These are phyloP conservation scores for Pongo abelii DNA, from an alignment of 2,113 vertebrate species.

Conservation along the genomic window DNA sequence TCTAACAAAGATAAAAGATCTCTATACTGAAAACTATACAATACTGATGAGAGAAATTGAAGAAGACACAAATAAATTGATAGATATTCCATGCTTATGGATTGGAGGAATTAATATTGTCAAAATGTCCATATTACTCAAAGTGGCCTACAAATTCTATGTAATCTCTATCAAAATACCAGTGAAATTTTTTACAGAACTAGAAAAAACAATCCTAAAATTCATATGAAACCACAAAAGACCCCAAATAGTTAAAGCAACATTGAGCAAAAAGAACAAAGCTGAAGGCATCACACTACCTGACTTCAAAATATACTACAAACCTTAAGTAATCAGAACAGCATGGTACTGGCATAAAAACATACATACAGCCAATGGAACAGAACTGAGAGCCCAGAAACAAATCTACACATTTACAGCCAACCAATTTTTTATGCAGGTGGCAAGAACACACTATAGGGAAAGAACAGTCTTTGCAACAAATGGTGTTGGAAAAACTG, in stretches of 20 bases:
- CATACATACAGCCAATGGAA: background rate
- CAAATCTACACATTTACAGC: background rate
- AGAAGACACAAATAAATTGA: background rate
- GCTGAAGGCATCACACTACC: background rate
- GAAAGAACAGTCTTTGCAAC: background rate
- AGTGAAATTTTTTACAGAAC: background rate
- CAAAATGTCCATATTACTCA: background rate
- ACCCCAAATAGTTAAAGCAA: background rate
- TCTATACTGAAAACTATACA: background rate
- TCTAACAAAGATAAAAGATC: background rate
- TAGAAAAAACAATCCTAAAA: background rate
- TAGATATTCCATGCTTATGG: background rate
- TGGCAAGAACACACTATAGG: background rate
- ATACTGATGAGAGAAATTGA: background rate
- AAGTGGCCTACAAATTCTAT: background rate
- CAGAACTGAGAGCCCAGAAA: background rate
- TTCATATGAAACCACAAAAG: background rate
- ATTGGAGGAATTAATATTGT: background rate
- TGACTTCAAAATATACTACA: background rate
- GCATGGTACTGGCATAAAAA: background rate
- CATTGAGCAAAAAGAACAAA: background rate
- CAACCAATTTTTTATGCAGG: background rate
- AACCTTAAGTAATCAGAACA: background rate
- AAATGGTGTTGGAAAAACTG: background rate
- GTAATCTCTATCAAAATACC: background rate